phyloP scores from a whole-genome alignment of 2,113 vertebrate genomes.

The Corythoichthys intestinalis region DNA sequence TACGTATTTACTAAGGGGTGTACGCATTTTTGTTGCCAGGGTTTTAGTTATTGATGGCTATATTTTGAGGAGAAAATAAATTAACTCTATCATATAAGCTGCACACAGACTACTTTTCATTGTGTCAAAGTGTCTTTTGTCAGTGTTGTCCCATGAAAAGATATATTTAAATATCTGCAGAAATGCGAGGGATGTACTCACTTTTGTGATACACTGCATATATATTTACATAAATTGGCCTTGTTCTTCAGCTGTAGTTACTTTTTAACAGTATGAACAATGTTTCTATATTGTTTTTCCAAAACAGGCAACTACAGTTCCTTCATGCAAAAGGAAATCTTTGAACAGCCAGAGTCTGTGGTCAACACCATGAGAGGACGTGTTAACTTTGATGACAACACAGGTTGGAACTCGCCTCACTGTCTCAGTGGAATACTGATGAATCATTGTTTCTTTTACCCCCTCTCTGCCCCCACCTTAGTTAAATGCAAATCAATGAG shows the following conservation, averaged over 20 bases:
- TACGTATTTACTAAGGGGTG: too few species aligned
- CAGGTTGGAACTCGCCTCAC: conserved; percentile 72
- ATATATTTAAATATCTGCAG: too few species aligned
- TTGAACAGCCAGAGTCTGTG: conserved; percentile 97
- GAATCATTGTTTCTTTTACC: not conserved
- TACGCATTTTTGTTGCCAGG: too few species aligned
- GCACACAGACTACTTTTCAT: too few species aligned
- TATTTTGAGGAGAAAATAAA: too few species aligned
- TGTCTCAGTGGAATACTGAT: not conserved
- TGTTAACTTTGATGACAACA: conserved; percentile 94
- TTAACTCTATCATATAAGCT: too few species aligned
- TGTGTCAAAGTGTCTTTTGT: too few species aligned
- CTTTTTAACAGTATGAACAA: conserved; percentile 15
- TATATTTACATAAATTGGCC: too few species aligned
- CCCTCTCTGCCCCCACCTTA: not conserved
- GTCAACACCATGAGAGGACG: conserved; percentile 98
- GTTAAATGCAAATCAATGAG: not conserved
- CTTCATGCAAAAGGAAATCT: conserved; percentile 99
- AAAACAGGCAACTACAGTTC: conserved; percentile 91
- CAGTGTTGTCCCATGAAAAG: too few species aligned
- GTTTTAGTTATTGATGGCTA: too few species aligned
- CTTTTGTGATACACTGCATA: too few species aligned
- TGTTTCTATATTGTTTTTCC: conserved; percentile 27
- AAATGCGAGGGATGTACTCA: too few species aligned
- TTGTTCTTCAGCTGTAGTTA: conserved; percentile 15